Evolutionary conservation across 1,140 invertebrate genomes (phyloP).

Genomic region (Ceratosolen solmsi): DNA sequence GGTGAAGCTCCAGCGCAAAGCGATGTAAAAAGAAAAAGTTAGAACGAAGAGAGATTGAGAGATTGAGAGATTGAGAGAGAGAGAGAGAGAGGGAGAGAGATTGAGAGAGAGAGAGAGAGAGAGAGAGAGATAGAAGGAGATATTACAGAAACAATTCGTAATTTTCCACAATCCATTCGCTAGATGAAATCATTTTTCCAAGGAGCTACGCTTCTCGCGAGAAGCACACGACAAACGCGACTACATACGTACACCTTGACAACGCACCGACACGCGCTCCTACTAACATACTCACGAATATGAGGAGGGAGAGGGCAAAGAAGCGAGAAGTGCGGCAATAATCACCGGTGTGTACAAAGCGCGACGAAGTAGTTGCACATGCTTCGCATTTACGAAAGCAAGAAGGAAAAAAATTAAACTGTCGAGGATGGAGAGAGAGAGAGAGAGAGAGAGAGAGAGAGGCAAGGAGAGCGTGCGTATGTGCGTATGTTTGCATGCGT

Average conservation of each 20-base stretch:
- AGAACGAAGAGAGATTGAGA: background rate
- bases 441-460: conserved; percentile 28
- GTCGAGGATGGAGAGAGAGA: background rate
- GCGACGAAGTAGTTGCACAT: conserved; percentile 10
- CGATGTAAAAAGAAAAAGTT: background rate
- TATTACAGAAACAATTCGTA: conserved; percentile 4
- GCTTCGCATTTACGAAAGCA: background rate
- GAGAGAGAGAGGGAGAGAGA: background rate
- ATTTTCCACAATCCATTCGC: conserved; percentile 33
- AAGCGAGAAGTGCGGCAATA: conserved; percentile 23
- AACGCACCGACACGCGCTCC: conserved; percentile 25
- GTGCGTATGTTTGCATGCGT: too few relatives aligned
- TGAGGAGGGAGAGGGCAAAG: background rate
- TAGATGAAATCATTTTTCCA: conserved; percentile 22
- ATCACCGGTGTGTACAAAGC: conserved; percentile 42
- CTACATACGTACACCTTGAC: conserved; percentile 23
- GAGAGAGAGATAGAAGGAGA: background rate
- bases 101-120: background rate
- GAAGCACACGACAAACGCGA: background rate
- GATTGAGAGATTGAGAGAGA: background rate
- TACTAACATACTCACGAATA: conserved; percentile 18
- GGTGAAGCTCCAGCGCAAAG: conserved; percentile 12
- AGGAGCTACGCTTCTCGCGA: background rate
- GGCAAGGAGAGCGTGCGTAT: too few relatives aligned
- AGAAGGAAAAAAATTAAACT: background rate